Conservation (phyloP, 1,140 invertebrate genomes). For the Battus philenor region DNA sequence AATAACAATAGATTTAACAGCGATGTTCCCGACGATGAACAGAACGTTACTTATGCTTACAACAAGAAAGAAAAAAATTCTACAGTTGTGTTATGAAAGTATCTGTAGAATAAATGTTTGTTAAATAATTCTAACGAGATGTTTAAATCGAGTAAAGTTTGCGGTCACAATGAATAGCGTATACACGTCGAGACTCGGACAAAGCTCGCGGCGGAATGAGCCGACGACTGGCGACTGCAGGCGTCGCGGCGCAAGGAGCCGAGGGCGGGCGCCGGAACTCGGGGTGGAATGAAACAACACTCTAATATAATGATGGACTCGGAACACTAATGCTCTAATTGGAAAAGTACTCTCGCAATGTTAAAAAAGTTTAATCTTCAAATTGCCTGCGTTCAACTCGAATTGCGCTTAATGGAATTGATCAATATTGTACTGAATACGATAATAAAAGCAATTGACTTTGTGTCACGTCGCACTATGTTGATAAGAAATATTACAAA, state of each 20-base stretch:
- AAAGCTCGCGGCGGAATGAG: conserved; percentile 55
- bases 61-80: too few species aligned
- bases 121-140: too few species aligned
- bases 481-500: conserved; percentile 52
- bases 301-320: conserved; percentile 72
- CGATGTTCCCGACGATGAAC: background rate
- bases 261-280: conserved; percentile 39
- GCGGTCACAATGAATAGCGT: conserved; percentile 18
- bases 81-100: too few species aligned
- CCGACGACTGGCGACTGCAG: conserved; percentile 30
- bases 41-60: too few species aligned
- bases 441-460: conserved; percentile 33
- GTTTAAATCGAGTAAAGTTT: conserved; percentile 66
- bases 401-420: background rate
- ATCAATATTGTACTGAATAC: conserved; percentile 16
- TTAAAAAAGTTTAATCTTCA: conserved; percentile 4
- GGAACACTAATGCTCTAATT: conserved; percentile 74
- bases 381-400: conserved; percentile 1
- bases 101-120: background rate
- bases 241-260: conserved; percentile 24
- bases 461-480: conserved; percentile 35
- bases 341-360: conserved; percentile 47
- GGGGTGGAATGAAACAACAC: conserved; percentile 67
- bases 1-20: conserved; percentile 15
- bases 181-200: conserved; percentile 29